Conservation (phyloP, 1,140 invertebrate genomes). For the Prorops nasuta region DNA sequence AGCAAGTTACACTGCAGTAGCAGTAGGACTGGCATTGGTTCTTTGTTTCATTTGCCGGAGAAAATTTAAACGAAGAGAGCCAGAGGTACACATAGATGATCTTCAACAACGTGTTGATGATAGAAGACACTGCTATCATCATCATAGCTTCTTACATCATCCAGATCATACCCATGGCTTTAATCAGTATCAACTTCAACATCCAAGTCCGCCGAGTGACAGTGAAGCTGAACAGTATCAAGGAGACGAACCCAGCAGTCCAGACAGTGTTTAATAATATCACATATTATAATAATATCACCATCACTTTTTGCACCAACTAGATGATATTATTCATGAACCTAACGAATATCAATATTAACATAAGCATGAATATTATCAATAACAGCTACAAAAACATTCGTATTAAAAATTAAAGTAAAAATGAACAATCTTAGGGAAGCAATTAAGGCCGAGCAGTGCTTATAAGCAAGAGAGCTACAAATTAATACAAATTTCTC, state of each 20-base stretch:
- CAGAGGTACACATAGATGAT: constrained; percentile 41
- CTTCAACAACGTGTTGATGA: constrained; percentile 44
- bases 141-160: constrained; percentile 43
- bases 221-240: constrained; percentile 38
- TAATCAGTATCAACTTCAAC: constrained; percentile 37
- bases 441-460: too few relatives aligned
- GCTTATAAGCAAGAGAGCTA: too few relatives aligned
- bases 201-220: constrained; percentile 44
- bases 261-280: constrained; percentile 41
- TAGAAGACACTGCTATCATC: constrained; percentile 44
- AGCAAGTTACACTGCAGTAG: constrained; percentile 37
- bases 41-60: constrained; percentile 48
- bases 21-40: constrained; percentile 36
- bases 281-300: neutral
- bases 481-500: too few relatives aligned
- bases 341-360: too few relatives aligned
- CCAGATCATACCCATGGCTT: constrained; percentile 34
- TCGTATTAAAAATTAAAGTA: too few relatives aligned
- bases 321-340: neutral
- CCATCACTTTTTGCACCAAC: neutral
- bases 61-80: constrained; percentile 36
- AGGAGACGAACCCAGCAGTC: constrained; percentile 37
- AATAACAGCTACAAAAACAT: too few relatives aligned
- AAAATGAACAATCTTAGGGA: too few relatives aligned
- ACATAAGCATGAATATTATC: too few relatives aligned